Conservation (phyloP, 2,113 vertebrate genomes). For the Leptosomus discolor region DNA sequence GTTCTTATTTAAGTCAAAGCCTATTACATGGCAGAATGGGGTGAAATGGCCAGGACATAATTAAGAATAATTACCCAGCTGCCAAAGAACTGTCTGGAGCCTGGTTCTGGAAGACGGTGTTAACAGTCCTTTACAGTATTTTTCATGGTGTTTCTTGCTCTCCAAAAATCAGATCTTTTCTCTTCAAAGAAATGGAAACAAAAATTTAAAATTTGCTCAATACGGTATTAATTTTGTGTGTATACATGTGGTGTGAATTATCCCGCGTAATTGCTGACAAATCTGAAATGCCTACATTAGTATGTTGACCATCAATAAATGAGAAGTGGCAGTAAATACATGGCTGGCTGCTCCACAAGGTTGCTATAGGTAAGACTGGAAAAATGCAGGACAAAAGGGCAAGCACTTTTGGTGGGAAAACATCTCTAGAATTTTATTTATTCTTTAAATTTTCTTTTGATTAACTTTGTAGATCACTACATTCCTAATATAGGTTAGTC, state of each 20-base stretch:
- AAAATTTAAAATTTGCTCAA: background rate
- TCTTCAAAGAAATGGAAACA: background rate
- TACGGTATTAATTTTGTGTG: background rate
- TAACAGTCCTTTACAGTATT: background rate
- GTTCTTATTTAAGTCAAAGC: background rate
- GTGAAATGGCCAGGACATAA: background rate
- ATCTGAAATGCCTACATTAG: background rate
- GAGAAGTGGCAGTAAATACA: background rate
- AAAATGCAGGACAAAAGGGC: background rate
- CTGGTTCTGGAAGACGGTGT: background rate
- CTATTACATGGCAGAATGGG: background rate
- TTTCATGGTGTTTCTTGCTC: background rate
- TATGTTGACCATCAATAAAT: background rate
- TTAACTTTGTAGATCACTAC: background rate
- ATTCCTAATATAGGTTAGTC: background rate
- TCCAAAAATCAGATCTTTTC: background rate
- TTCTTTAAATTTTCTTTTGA: background rate
- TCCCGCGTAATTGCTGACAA: background rate
- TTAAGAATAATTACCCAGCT: background rate
- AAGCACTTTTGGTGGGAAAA: background rate
- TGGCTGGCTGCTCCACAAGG: background rate
- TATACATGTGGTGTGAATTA: background rate
- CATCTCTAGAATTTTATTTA: background rate
- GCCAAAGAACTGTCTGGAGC: background rate
- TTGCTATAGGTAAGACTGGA: background rate